Evolutionary conservation across 2,113 vertebrate species (phyloP).

Genomic region (Microtus pennsylvanicus): DNA sequence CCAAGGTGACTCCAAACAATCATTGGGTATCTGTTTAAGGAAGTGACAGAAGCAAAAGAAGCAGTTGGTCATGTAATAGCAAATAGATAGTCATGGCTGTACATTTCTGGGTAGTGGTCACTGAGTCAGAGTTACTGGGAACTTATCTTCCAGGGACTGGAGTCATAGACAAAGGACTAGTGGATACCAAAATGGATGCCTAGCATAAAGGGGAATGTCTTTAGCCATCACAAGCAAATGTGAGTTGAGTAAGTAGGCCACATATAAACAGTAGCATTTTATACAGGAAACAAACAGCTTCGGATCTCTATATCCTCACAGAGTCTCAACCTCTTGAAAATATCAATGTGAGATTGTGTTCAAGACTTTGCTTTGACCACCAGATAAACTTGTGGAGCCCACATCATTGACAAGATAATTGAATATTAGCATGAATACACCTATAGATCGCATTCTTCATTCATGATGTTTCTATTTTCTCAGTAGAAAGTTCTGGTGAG

Average conservation of each 20-base stretch:
- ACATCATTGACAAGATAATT: not conserved
- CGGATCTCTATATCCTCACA: not conserved
- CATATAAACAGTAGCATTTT: not conserved
- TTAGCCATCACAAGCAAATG: not conserved
- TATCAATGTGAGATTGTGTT: not conserved
- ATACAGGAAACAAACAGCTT: not conserved
- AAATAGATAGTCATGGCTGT: not conserved
- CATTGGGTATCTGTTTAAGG: not conserved
- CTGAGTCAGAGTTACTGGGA: not conserved
- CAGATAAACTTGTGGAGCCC: not conserved
- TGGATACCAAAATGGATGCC: not conserved
- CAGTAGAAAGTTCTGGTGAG: not conserved
- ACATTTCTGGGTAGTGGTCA: not conserved
- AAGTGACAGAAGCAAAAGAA: not conserved
- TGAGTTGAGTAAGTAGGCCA: not conserved
- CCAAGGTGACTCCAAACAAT: not conserved
- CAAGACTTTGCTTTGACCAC: not conserved
- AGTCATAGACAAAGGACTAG: not conserved
- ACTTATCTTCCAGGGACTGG: not conserved
- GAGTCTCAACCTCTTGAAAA: not conserved
- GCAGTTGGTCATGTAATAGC: not conserved
- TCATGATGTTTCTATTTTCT: not conserved
- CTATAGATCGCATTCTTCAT: not conserved
- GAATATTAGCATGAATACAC: not conserved
- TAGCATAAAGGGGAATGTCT: not conserved